These are phyloP conservation scores for Metalampra italica DNA, from an alignment of 2,888 invertebrate genomes.

Conservation along the genomic window DNA sequence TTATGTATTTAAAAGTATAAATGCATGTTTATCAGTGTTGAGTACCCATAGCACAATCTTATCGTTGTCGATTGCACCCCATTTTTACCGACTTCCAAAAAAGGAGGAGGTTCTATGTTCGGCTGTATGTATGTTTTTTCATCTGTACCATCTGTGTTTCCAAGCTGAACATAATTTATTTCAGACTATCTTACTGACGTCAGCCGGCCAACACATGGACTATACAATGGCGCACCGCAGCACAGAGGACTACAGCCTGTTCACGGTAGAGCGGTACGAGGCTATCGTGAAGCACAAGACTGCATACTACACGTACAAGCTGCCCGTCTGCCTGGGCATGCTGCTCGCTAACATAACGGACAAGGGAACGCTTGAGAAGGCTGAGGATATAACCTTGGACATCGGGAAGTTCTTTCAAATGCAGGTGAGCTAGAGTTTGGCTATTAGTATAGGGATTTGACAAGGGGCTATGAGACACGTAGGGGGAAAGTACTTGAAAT, in stretches of 20 bases:
- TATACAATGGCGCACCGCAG: conserved; percentile 67
- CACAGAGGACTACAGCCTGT: conserved; percentile 42
- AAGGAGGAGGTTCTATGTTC: too few relatives aligned
- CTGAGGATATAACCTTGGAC: conserved; percentile 85
- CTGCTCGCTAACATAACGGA: conserved; percentile 84
- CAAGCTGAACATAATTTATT: conserved; percentile 4
- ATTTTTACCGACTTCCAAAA: too few relatives aligned
- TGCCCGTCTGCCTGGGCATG: conserved; percentile 90
- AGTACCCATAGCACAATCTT: too few relatives aligned
- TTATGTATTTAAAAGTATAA: too few relatives aligned
- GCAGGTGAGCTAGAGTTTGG: conserved; percentile 71
- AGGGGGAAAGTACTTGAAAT: too few relatives aligned
- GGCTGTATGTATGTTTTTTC: too few relatives aligned
- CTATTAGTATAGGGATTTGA: neutral
- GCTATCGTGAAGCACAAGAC: conserved; percentile 91
- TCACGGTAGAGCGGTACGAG: conserved; percentile 87
- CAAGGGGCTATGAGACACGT: too few relatives aligned
- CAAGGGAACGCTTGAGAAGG: conserved; percentile 82
- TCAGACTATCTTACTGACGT: conserved; percentile 73
- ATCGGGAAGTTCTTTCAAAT: conserved; percentile 94
- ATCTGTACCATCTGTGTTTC: too few relatives aligned
- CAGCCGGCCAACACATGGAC: conserved; percentile 87
- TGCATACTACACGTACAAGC: conserved; percentile 89
- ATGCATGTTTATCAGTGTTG: too few relatives aligned
- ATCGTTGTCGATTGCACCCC: too few relatives aligned